These are phyloP conservation scores for Drosophila barbarae DNA, from an alignment of 2,888 invertebrate genomes.

Conservation along the genomic window DNA sequence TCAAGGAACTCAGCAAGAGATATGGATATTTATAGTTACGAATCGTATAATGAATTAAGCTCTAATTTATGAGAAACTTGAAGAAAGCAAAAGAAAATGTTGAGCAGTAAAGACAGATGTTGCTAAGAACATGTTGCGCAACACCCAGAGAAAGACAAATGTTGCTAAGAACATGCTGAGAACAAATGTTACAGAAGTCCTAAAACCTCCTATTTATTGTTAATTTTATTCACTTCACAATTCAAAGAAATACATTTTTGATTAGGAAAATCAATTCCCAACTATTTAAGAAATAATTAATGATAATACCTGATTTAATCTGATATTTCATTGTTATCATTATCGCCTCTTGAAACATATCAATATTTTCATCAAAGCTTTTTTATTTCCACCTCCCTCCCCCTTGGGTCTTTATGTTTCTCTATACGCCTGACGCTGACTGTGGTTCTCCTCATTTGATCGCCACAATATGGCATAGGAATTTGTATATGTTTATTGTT, in stretches of 20 bases:
- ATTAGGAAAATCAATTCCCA: background rate
- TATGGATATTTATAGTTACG: background rate
- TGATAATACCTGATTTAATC: background rate
- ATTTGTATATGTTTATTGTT: slow-evolving; percentile 59
- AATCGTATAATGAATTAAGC: no score
- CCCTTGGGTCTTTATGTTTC: background rate
- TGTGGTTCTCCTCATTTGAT: slow-evolving; percentile 41
- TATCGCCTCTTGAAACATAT: background rate
- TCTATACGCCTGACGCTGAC: slow-evolving; percentile 29
- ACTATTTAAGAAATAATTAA: background rate
- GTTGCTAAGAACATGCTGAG: background rate
- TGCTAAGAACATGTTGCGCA: background rate
- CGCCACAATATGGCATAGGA: slow-evolving; percentile 60
- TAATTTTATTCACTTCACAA: background rate
- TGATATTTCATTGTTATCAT: background rate
- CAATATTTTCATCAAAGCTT: background rate
- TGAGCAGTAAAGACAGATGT: background rate
- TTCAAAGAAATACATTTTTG: background rate
- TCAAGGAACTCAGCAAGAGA: background rate
- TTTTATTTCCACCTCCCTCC: no score
- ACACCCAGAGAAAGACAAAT: background rate
- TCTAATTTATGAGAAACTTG: background rate
- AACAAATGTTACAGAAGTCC: background rate
- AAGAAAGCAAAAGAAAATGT: background rate
- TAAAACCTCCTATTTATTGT: background rate